Percentiles rank a stretch among this genome's conserved stretches.
Evolutionary conservation across 1,140 invertebrate genomes (phyloP).

Genomic region (Aphelinus atriplicis): DNA sequence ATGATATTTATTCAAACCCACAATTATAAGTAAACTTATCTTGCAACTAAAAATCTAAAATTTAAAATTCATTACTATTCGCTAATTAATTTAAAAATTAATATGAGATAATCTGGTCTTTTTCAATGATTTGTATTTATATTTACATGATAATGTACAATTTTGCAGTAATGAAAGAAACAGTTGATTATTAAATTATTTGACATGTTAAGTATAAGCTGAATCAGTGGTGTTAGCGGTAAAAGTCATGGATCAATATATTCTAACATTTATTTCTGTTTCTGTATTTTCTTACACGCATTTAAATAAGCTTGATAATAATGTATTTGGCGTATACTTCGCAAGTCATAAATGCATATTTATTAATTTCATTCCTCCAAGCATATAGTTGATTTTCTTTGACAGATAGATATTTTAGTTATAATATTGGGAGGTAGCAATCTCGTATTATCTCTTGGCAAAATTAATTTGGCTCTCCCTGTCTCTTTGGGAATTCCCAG

Average conservation of each 20-base stretch:
- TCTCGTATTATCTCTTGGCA: constrained; percentile 18
- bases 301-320: constrained; percentile 39
- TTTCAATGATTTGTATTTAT: constrained; percentile 36
- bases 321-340: constrained; percentile 36
- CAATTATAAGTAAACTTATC: too few species aligned
- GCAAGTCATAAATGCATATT: constrained; percentile 36
- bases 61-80: too few species aligned
- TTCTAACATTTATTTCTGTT: constrained; percentile 36
- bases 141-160: constrained; percentile 44
- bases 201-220: constrained; percentile 21
- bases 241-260: constrained; percentile 39
- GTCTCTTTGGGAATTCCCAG: neutral
- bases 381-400: constrained; percentile 19
- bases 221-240: constrained; percentile 29
- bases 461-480: constrained; percentile 19
- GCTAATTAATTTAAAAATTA: too few species aligned
- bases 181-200: constrained; percentile 10
- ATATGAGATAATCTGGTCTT: neutral
- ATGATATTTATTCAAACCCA: too few species aligned
- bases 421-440: constrained; percentile 22
- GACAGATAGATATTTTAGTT: constrained; percentile 17
- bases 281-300: constrained; percentile 33
- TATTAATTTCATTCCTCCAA: constrained; percentile 17
- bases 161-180: constrained; percentile 26
- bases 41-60: too few species aligned